Evolutionary conservation across 2,888 invertebrate genomes (phyloP), one percentile per base, ranked within the genome.

Genomic region (Pogonocherus hispidulus): DNA sequence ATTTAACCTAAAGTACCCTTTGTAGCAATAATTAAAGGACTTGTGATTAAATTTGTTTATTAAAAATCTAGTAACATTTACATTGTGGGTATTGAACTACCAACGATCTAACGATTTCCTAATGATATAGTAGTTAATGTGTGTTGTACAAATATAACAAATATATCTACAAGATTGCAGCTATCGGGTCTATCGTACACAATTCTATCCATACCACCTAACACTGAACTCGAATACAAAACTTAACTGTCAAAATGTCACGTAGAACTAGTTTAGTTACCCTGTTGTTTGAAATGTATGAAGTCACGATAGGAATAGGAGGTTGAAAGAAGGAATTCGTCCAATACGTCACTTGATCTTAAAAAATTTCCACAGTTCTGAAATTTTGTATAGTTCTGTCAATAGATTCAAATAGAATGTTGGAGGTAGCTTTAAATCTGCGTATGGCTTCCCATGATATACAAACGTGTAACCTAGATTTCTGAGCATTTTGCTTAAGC

Each of bases 261-360:
- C 35, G 14, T 51, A 44, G 35, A 62, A 35, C 19, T 35, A 62
- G 20, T 41, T 65, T 46, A 63, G n/a, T 56, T 65, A 65, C 65
- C 65, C 65, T 65, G 65, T 65, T 57, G 59, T 44, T 57, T 65
- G 57, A 65, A 49, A 65, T 57, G 47, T 65, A 56, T 44, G 51
- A 62, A 62, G 51, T 62, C 51, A 62, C 62, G 51, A 37, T 62
- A 62, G 49, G 35, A 16, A 32, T 63, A 19, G n/a, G 19, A 47
- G 5, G 20, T 20, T 51, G 11, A 5, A 18, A 49, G 19, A 9
- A 8, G 14, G 14, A 8, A 8, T 3, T 8, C 27, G 8, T 3
- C 8, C 27, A 8, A 27, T 27, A 27, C 8, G 27, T 27, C 27
- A 27, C 4, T 27, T 27, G 4, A 8, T 5, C 3, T 27, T 27